Base-by-base conservation (phyloP, 2,888 invertebrate species). In the Meliscaeva auricollis region DNA sequence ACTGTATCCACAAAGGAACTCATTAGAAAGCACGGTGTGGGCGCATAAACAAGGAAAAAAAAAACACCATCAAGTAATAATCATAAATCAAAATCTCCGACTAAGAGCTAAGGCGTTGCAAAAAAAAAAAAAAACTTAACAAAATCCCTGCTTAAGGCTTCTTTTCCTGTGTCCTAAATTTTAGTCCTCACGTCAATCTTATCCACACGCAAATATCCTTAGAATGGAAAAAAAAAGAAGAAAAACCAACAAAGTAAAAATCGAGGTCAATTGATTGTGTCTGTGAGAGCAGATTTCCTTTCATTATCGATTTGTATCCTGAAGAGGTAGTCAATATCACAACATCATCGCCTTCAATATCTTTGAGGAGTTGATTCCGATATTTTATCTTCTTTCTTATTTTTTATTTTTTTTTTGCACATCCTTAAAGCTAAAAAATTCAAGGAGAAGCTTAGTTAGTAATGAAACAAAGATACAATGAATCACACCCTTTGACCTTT, bases 281-380 rank as follows among this genome's bases (percentile, higher is more conserved):
- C 50, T 66, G 66, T 48, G n/a, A 20, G 8, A 46, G 46, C 3
- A 64, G 32, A 64, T 64, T 64, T 46, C 66, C 50, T 50, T 32
- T 66, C 58, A 58, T 50, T 35, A 66, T 66, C 66, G 66, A 66
- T 66, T 66, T 50, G 66, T 50, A 35, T 66, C 50, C 66, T 50
- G 22, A 38, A 38, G 13, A 38, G 22, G 26, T 41, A 60, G 60
- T 22, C 30, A 30, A 44, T 46, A 64, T 46, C 30, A 50, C 20
- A 11, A 20, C n/a, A 32, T 7, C 30, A 26, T 44, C 41, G 13
- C 41, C n/a, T 3, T 17, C 8, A 32, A 32, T 44, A 5, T 20
- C 11, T 6, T 48, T 38, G 20, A 20, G 7, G 38, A 30, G 7
- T 56, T 20, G 35, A 20, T 38, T 20, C 58, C 38, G 58, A 11